A percentile compares a stretch with the other conserved stretches of the same genome.
These are phyloP conservation scores for Acanthococcus lagerstroemiae DNA, from an alignment of 2,888 invertebrate genomes.

Conservation along the genomic window DNA sequence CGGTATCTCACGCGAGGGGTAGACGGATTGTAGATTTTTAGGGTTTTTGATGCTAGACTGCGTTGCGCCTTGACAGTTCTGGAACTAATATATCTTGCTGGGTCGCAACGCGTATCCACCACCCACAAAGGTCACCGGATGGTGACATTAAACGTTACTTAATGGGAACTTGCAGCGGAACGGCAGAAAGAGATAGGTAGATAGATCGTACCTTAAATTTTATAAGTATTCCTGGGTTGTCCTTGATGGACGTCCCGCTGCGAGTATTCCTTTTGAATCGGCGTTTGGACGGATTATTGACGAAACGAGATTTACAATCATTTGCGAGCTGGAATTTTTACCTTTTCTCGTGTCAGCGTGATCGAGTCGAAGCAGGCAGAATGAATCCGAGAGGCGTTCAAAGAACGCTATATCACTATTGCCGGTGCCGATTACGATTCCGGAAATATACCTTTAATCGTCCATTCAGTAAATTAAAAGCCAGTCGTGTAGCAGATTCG, in stretches of 20 bases:
- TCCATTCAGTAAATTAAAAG: too few species aligned
- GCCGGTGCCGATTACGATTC: too few species aligned
- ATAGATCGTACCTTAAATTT: too few species aligned
- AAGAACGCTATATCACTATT: too few species aligned
- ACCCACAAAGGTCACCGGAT: conserved; percentile 30
- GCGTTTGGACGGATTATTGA: conserved; percentile 1
- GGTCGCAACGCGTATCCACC: background rate
- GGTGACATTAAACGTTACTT: conserved; percentile 30
- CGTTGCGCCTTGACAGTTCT: conserved; percentile 29
- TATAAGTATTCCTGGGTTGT: background rate
- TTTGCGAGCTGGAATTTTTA: background rate
- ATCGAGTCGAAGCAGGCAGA: too few species aligned
- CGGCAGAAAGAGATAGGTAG: background rate
- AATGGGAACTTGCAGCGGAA: conserved; percentile 14
- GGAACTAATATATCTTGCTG: conserved; percentile 27
- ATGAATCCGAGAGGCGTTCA: too few species aligned
- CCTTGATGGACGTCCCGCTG: conserved; percentile 28
- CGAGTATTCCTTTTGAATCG: conserved; percentile 10
- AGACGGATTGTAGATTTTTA: conserved; percentile 18
- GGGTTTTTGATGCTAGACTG: conserved; percentile 19
- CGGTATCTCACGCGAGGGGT: conserved; percentile 16
- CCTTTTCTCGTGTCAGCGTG: too few species aligned
- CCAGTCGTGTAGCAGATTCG: too few species aligned
- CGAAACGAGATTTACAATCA: conserved; percentile 4
- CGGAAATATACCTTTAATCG: too few species aligned